Percentiles rank a stretch among this genome's conserved stretches.
phyloP scores from a whole-genome alignment of 2,888 invertebrate genomes.

The Dasypogon diadema region DNA sequence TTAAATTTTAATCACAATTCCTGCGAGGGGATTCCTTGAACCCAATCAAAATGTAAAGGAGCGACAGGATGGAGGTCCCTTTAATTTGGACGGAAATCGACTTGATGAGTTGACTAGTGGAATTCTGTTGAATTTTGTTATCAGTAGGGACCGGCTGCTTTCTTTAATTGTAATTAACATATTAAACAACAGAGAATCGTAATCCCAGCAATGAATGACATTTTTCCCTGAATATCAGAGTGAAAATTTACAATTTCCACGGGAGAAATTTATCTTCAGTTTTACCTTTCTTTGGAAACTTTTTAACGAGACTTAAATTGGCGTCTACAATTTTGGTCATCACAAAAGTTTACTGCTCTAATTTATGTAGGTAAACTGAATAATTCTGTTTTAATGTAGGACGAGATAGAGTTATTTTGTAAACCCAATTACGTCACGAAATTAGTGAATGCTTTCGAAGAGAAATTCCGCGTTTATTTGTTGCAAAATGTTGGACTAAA shows the following conservation, averaged over 20 bases:
- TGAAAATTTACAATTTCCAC: neutral
- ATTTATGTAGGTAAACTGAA: too few relatives aligned
- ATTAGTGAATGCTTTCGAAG: too few relatives aligned
- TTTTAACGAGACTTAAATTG: too few relatives aligned
- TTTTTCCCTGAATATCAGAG: neutral
- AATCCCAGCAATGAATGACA: neutral
- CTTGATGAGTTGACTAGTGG: neutral
- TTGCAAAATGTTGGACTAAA: too few relatives aligned
- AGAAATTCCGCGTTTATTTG: too few relatives aligned
- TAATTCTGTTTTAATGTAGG: too few relatives aligned
- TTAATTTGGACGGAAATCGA: neutral
- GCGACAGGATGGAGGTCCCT: neutral
- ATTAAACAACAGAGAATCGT: conserved; percentile 9
- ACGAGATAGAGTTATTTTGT: too few relatives aligned
- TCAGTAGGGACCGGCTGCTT: conserved; percentile 6
- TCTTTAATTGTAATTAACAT: conserved; percentile 32
- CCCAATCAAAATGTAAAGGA: neutral
- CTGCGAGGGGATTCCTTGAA: neutral
- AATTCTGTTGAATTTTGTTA: conserved; percentile 9
- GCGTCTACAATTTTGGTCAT: too few relatives aligned
- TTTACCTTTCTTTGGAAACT: neutral
- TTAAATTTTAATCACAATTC: conserved; percentile 25
- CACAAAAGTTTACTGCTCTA: too few relatives aligned
- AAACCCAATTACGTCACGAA: too few relatives aligned
- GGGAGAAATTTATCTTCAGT: neutral